Conservation (phyloP, 2,797 vertebrate species). For the Florisuga fusca region DNA sequence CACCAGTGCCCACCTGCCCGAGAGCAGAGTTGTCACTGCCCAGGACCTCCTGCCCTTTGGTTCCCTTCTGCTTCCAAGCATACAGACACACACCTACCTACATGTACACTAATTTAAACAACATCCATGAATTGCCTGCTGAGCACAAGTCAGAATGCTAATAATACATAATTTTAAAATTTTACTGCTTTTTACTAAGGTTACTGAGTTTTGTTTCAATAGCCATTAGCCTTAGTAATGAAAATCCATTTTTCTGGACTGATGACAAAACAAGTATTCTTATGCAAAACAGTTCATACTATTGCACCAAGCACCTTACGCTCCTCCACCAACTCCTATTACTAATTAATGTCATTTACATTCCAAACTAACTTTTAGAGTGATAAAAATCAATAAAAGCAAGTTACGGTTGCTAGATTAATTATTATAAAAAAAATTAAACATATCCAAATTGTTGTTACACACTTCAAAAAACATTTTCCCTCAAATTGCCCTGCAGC, state of each 20-base stretch:
- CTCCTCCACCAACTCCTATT: not conserved
- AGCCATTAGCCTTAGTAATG: not conserved
- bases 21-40: not conserved
- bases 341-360: not conserved
- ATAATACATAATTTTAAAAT: not conserved
- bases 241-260: not conserved
- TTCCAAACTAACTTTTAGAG: not conserved
- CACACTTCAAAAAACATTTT: not conserved
- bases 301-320: not conserved
- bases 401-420: not conserved
- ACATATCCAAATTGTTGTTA: not conserved
- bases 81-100: accelerated
- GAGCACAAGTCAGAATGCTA: not conserved
- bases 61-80: not conserved
- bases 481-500: not conserved
- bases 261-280: not conserved
- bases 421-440: not conserved
- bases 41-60: not conserved
- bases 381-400: not conserved
- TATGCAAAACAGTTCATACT: not conserved
- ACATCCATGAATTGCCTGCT: not conserved
- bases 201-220: not conserved
- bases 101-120: not conserved
- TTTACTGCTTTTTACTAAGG: not conserved
- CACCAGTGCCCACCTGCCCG: not conserved